A percentile compares a stretch with the other conserved stretches of the same genome.
phyloP scores from a whole-genome alignment of 2,113 vertebrate species.

The Tupaia tana region DNA sequence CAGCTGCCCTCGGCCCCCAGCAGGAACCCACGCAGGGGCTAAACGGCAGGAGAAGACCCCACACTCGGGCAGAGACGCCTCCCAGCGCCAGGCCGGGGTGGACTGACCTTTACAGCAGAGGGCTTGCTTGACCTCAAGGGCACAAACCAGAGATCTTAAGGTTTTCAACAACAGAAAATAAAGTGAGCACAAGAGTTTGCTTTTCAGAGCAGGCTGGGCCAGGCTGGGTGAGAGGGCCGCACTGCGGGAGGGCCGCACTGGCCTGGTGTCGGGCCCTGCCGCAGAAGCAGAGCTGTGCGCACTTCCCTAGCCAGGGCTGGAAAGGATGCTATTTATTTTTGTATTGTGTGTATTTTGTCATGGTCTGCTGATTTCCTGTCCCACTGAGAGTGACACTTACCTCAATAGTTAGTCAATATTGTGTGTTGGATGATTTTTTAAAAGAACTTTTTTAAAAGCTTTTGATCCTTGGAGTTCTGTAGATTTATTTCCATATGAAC shows the following conservation, averaged over 20 bases:
- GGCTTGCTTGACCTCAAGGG: background rate
- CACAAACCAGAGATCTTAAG: background rate
- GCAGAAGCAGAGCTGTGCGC: slow-evolving; percentile 80
- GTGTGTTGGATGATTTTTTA: slow-evolving; percentile 89
- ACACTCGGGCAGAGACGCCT: background rate
- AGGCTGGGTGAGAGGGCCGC: background rate
- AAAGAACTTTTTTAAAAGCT: slow-evolving; percentile 87
- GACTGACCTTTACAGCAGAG: background rate
- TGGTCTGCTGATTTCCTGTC: slow-evolving; percentile 89
- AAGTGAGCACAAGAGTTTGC: background rate
- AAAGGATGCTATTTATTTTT: slow-evolving; percentile 91
- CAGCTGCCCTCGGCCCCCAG: background rate
- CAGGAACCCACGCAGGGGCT: no score
- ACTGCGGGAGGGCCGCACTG: no score
- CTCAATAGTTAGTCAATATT: slow-evolving; percentile 89
- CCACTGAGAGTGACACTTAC: slow-evolving; percentile 89
- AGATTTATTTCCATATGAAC: slow-evolving; percentile 92
- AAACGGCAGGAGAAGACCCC: background rate
- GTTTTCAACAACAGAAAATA: background rate
- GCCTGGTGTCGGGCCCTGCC: slow-evolving; percentile 85
- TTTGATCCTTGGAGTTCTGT: slow-evolving; percentile 89
- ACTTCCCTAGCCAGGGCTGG: slow-evolving; percentile 87
- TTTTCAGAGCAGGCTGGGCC: background rate
- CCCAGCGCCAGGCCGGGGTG: background rate
- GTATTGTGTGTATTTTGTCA: slow-evolving; percentile 91